Conservation (phyloP, 2,113 vertebrate species). For the Pithys albifrons region DNA sequence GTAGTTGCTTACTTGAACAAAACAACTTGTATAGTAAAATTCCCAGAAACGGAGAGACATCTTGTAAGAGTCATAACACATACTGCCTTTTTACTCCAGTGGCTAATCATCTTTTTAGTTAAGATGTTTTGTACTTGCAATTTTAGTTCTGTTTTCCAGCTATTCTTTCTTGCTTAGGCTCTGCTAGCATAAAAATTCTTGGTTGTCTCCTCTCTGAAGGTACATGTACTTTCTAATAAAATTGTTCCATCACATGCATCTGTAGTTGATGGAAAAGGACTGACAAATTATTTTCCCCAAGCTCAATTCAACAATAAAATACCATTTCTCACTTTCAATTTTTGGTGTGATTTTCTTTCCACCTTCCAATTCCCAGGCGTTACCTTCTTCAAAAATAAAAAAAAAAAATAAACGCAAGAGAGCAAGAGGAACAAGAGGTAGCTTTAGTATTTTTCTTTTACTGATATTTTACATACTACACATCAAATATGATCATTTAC, state of each 20-base stretch:
- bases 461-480: background rate
- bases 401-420: background rate
- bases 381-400: background rate
- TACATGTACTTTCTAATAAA: background rate
- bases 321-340: background rate
- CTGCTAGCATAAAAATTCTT: background rate
- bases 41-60: background rate
- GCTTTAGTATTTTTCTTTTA: background rate
- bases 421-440: background rate
- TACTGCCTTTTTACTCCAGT: background rate
- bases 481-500: background rate
- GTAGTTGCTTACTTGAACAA: background rate
- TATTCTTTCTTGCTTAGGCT: background rate
- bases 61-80: background rate
- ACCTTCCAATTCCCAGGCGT: background rate
- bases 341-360: background rate
- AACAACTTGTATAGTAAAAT: background rate
- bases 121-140: background rate
- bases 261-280: background rate
- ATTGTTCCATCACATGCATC: background rate
- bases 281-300: conserved; percentile 20
- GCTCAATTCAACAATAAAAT: conserved; percentile 6
- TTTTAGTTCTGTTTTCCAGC: background rate
- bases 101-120: background rate
- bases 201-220: background rate